Conservation (phyloP, 2,797 vertebrate genomes). For the Chaunax sp. region DNA sequence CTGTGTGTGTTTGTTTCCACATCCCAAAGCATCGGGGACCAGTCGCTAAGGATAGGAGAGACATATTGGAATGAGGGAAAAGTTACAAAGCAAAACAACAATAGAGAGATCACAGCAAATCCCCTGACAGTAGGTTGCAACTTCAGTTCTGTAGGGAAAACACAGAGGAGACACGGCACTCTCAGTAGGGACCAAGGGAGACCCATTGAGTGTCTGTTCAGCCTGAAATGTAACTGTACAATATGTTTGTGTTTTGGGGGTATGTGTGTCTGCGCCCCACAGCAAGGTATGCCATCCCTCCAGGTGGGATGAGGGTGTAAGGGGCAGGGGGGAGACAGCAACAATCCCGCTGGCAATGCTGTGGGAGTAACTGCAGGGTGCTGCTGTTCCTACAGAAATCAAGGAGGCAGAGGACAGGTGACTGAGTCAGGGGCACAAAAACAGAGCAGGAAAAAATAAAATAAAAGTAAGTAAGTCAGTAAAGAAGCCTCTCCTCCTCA, state of each 20-base stretch:
- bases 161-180: constrained; percentile 43
- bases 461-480: constrained; percentile 5
- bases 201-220: constrained; percentile 23
- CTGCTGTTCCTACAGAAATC: constrained; percentile 45
- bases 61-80: constrained; percentile 49
- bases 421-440: constrained; percentile 4
- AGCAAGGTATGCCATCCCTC: constrained; percentile 70
- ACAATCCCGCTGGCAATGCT: constrained; percentile 44
- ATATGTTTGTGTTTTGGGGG: constrained; percentile 41
- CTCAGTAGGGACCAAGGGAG: constrained; percentile 55
- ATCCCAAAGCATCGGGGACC: constrained; percentile 42
- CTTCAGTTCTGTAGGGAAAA: constrained; percentile 56
- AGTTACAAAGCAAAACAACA: constrained; percentile 65
- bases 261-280: constrained; percentile 42
- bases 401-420: constrained; percentile 29
- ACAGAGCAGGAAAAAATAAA: constrained; percentile 4
- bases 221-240: constrained; percentile 12
- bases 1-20: constrained; percentile 25
- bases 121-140: constrained; percentile 66
- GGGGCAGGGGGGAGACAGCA: constrained; percentile 20
- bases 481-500: constrained; percentile 17
- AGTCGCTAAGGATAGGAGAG: constrained; percentile 22
- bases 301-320: constrained; percentile 61
- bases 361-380: constrained; percentile 46
- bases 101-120: constrained; percentile 69